phyloP scores from a whole-genome alignment of 2,797 vertebrate genomes.

The Syndactyla subalaris region DNA sequence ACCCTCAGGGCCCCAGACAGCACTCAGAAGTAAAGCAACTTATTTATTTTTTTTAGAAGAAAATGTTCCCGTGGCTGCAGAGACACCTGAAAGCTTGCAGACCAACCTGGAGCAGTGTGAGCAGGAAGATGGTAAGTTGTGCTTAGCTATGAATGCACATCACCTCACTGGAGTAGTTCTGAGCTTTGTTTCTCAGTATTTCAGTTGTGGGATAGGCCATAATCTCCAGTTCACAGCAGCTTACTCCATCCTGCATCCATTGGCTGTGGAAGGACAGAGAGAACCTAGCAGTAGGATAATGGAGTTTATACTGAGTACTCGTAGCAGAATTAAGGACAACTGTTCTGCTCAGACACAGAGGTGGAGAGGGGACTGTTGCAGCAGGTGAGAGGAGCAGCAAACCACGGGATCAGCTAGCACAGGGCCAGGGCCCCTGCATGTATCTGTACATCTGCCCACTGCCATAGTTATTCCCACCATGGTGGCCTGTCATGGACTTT shows the following conservation, averaged over 20 bases:
- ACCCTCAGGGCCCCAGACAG: not conserved
- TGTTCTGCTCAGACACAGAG: not conserved
- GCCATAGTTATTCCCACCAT: not conserved
- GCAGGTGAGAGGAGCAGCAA: not conserved
- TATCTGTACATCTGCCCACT: not conserved
- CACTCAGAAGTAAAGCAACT: not conserved
- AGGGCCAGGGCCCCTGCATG: not conserved
- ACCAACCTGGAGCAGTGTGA: conserved; percentile 46
- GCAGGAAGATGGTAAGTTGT: conserved; percentile 68
- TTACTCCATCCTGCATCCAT: not conserved
- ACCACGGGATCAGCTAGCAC: not conserved
- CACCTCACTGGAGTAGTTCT: not conserved
- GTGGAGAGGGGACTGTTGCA: not conserved
- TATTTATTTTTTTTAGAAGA: conserved; percentile 15
- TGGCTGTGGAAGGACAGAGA: not conserved
- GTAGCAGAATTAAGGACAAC: not conserved
- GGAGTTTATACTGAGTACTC: not conserved
- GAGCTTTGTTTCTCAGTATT: not conserved
- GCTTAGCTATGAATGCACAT: not conserved
- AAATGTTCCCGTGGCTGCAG: conserved; percentile 21
- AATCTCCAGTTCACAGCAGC: not conserved
- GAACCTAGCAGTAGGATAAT: not conserved
- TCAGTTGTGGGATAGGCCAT: not conserved
- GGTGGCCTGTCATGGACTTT: not conserved
- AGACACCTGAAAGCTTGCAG: conserved; percentile 71